Conservation (phyloP, 2,888 invertebrate genomes). For the Limnephilus rhombicus region DNA sequence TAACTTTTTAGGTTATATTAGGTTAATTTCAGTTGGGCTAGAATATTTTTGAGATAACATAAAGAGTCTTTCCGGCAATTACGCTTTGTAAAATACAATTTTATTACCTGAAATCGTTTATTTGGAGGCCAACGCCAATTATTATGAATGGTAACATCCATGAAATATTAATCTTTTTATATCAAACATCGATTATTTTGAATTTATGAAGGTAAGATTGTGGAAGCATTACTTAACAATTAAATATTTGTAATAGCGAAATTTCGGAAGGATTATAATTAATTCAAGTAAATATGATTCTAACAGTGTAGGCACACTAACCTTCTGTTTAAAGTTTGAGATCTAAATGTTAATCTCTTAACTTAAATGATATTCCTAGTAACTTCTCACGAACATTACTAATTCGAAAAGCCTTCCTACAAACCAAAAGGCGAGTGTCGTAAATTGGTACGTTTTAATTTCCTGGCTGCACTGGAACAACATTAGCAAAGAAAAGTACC, state of each 20-base stretch:
- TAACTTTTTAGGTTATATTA: too few relatives aligned
- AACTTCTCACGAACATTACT: background rate
- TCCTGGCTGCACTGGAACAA: background rate
- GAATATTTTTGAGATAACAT: too few relatives aligned
- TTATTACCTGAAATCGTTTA: background rate
- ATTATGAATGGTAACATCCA: too few relatives aligned
- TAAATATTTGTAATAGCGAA: background rate
- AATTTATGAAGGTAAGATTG: background rate
- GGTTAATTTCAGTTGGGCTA: too few relatives aligned
- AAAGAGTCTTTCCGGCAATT: too few relatives aligned
- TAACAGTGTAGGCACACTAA: background rate
- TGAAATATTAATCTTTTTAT: background rate
- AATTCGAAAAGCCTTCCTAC: background rate
- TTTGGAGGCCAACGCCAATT: background rate
- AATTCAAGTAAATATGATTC: background rate
- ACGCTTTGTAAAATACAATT: background rate
- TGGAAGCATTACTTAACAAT: background rate
- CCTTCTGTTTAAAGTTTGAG: background rate
- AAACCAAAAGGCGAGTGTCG: background rate
- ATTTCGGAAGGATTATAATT: background rate
- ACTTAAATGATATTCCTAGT: background rate
- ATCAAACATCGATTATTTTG: too few relatives aligned
- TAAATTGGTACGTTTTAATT: slow-evolving; percentile 4
- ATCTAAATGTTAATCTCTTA: background rate
- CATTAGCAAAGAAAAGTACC: background rate